These are phyloP conservation scores for Aporrectodea caliginosa DNA, from an alignment of 1,140 invertebrate species.

Conservation along the genomic window DNA sequence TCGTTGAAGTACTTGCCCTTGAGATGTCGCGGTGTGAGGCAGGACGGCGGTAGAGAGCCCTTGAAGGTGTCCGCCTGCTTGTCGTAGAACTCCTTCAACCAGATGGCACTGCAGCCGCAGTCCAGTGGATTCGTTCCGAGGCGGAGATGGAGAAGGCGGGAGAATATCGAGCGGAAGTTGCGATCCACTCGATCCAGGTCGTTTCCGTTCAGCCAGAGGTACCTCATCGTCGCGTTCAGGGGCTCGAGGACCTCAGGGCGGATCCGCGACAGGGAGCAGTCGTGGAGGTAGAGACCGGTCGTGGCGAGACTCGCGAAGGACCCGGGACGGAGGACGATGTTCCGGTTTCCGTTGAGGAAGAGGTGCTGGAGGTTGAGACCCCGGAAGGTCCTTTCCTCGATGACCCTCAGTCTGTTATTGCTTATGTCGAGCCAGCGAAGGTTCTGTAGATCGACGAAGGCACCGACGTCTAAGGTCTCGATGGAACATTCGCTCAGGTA, in stretches of 20 bases:
- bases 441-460: conserved; percentile 47
- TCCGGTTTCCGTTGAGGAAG: conserved; percentile 52
- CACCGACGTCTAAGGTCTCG: conserved; percentile 46
- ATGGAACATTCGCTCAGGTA: conserved; percentile 52
- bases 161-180: conserved; percentile 46
- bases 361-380: conserved; percentile 50
- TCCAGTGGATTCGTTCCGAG: conserved; percentile 50
- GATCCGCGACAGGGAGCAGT: conserved; percentile 45
- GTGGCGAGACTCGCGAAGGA: conserved; percentile 48
- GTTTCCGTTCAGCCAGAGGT: conserved; percentile 50
- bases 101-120: conserved; percentile 50
- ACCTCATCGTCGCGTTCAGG: conserved; percentile 47
- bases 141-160: conserved; percentile 38
- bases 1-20: conserved; percentile 41
- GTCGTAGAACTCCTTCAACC: conserved; percentile 47
- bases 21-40: conserved; percentile 42
- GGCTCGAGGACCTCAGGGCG: conserved; percentile 44
- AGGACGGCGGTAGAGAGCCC: conserved; percentile 41
- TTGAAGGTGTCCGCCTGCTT: conserved; percentile 40
- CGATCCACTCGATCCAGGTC: conserved; percentile 43
- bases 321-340: conserved; percentile 42
- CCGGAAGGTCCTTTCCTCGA: conserved; percentile 50
- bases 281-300: conserved; percentile 50
- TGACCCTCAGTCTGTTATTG: conserved; percentile 47
- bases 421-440: conserved; percentile 51